Conservation (phyloP, 2,113 vertebrate species). For the Delphinus delphis region DNA sequence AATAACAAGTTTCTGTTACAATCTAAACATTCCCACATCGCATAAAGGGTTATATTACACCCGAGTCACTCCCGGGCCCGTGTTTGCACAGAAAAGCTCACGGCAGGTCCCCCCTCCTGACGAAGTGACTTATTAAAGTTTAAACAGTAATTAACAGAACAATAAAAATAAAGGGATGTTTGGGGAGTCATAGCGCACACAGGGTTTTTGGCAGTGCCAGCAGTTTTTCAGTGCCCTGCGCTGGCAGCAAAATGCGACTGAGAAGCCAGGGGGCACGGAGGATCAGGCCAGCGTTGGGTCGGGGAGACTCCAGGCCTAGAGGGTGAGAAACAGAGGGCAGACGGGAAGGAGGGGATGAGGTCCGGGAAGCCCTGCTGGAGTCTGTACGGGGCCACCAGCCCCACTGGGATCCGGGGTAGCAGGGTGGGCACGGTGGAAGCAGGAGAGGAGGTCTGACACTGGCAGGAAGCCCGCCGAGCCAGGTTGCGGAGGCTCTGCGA, state of each 20-base stretch:
- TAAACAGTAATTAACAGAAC: slow-evolving; percentile 94
- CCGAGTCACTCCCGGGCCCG: slow-evolving; percentile 86
- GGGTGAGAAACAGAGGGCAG: not conserved
- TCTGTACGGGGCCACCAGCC: not conserved
- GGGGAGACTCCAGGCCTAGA: slow-evolving; percentile 13
- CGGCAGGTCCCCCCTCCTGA: slow-evolving; percentile 88
- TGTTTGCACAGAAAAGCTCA: slow-evolving; percentile 89
- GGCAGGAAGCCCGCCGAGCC: accelerated
- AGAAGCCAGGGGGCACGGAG: slow-evolving; percentile 76
- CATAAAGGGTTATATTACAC: slow-evolving; percentile 90
- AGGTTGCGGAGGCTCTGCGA: not conserved
- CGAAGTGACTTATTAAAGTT: slow-evolving; percentile 93
- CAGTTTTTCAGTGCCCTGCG: slow-evolving; percentile 88
- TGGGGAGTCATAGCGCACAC: slow-evolving; percentile 89
- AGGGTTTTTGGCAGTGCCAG: slow-evolving; percentile 91
- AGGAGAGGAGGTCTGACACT: not conserved
- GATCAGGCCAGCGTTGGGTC: not conserved
- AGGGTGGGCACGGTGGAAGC: accelerated
- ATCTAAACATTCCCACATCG: slow-evolving; percentile 98
- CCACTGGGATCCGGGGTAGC: not conserved
- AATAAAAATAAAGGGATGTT: slow-evolving; percentile 93
- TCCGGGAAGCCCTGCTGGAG: accelerated
- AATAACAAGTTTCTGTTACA: slow-evolving; percentile 97
- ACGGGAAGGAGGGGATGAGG: accelerated
- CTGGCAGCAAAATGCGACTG: slow-evolving; percentile 84